Conservation (phyloP, 2,113 vertebrate species). For the Anser brachyrhynchus region DNA sequence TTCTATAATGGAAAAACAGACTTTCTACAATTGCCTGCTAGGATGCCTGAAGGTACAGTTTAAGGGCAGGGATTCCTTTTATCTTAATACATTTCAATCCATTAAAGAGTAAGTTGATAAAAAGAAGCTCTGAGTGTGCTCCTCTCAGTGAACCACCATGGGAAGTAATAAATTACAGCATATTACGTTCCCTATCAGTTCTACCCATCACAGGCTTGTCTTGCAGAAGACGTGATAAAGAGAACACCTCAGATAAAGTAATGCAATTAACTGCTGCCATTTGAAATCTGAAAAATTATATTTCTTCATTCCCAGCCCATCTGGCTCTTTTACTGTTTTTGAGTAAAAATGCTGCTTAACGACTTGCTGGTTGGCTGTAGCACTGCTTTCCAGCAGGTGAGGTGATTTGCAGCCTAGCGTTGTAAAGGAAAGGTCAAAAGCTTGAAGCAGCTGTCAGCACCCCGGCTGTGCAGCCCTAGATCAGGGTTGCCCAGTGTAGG, state of each 20-base stretch:
- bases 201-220: not conserved
- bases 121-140: not conserved
- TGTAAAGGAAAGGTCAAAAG: not conserved
- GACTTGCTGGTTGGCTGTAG: not conserved
- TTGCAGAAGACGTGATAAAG: not conserved
- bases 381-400: not conserved
- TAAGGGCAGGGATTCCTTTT: slow-evolving; percentile 39
- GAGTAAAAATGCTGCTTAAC: not conserved
- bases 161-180: slow-evolving; percentile 48
- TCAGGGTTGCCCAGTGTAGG: not conserved
- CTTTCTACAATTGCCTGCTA: not conserved
- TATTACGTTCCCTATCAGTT: slow-evolving; percentile 40
- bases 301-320: not conserved
- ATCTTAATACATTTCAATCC: slow-evolving; percentile 42
- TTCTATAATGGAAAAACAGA: not conserved
- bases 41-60: slow-evolving; percentile 37
- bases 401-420: not conserved
- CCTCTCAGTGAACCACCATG: not conserved
- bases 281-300: slow-evolving; percentile 29
- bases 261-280: slow-evolving; percentile 34
- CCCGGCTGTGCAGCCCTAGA: not conserved
- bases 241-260: slow-evolving; percentile 21
- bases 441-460: not conserved
- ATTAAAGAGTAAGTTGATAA: slow-evolving; percentile 11
- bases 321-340: not conserved